Base-by-base conservation (phyloP, 1,140 invertebrate species). In the Drosophila subobscura region DNA sequence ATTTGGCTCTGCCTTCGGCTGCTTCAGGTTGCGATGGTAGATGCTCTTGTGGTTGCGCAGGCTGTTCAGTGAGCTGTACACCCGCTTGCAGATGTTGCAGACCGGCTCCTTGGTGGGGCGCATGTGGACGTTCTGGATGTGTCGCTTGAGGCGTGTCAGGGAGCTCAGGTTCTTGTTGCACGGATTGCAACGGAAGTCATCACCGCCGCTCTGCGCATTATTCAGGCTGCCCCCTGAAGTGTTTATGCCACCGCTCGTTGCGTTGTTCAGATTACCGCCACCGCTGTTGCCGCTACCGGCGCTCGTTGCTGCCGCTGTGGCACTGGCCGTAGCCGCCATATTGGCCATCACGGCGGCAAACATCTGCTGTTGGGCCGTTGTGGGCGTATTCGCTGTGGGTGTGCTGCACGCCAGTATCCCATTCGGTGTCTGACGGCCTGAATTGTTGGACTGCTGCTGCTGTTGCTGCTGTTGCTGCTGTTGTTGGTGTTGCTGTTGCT, bases 41-140 rank as follows among this genome's bases (percentile, higher is more conserved):
- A 96, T 96, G 92, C 96, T 96, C 94, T 96, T 97, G 94, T 97
- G 96, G 93, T 96, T 96, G 85, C 96, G 93, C 72, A 97, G 94
- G 90, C 95, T 96, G 93, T 96, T 97, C 85, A 97, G 94, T 91
- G 96, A 96, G 93, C 96, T 96, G 93, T 97, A 97, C 77, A 96
- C 95, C 86, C 96, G 94, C 91, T 96, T 96, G 93, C 96, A 97
- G 92, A 96, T 96, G 93, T 96, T 96, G 94, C 96, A 97, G 89
- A 96, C 95, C 74, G 95, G 95, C 93, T 96, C 95, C 93, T 95
- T 94, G 91, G 95, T 96, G 76, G 96, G 96, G 83, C 95, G 93
- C 94, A 96, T 96, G 93, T 96, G 96, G 85, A 96, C 96, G 93
- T 96, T 96, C 93, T 96, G 96, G 93, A 96, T 96, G 93, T 96